A percentile compares a stretch with the other conserved stretches of the same genome.
Conservation (phyloP, 2,888 invertebrate species). For the Adelphocoris suturalis region DNA sequence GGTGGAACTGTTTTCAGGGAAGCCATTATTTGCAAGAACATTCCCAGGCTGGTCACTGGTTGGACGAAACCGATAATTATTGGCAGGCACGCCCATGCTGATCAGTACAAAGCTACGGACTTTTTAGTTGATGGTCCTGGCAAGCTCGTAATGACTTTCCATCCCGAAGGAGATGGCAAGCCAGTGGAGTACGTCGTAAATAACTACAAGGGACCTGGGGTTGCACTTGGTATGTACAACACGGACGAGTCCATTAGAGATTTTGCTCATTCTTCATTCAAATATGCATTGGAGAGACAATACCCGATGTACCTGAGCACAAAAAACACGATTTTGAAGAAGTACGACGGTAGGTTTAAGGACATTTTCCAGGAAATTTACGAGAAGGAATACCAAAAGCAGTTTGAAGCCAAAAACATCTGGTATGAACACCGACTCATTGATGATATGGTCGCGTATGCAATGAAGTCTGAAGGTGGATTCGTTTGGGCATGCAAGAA, state of each 20-base stretch:
- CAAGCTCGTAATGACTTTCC: slow-evolving; percentile 91
- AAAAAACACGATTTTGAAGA: slow-evolving; percentile 97
- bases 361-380: slow-evolving; percentile 98
- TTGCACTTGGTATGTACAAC: slow-evolving; percentile 97
- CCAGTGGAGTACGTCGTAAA: slow-evolving; percentile 87
- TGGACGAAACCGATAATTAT: slow-evolving; percentile 99
- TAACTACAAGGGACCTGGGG: slow-evolving; percentile 92
- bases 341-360: slow-evolving; percentile 97
- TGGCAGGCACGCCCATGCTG: slow-evolving; percentile 98
- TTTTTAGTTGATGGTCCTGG: slow-evolving; percentile 96
- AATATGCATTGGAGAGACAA: slow-evolving; percentile 90
- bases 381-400: slow-evolving; percentile 89
- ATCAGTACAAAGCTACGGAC: slow-evolving; percentile 97
- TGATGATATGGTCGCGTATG: slow-evolving; percentile 99
- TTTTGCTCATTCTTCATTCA: slow-evolving; percentile 97
- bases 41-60: slow-evolving; percentile 95
- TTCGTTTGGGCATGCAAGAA: slow-evolving; percentile 99
- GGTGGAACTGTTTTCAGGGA: slow-evolving; percentile 92
- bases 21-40: slow-evolving; percentile 93
- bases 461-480: slow-evolving; percentile 98
- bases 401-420: slow-evolving; percentile 91
- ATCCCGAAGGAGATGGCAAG: slow-evolving; percentile 82
- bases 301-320: slow-evolving; percentile 97
- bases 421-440: slow-evolving; percentile 99
- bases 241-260: slow-evolving; percentile 95